Percentiles rank a stretch among this genome's conserved stretches.
phyloP scores from a whole-genome alignment of 2,888 invertebrate species.

The Seladonia tumulorum region DNA sequence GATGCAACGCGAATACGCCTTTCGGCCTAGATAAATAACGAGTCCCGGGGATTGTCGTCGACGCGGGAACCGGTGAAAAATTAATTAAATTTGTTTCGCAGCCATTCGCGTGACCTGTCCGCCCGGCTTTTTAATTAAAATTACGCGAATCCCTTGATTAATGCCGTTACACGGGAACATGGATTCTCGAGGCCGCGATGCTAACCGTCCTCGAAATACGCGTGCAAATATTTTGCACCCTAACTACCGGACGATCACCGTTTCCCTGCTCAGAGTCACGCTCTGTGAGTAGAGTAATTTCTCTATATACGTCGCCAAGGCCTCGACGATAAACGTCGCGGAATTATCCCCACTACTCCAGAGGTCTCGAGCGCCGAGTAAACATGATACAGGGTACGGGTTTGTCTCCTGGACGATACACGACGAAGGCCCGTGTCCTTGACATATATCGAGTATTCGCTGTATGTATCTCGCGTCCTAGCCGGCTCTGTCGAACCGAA shows the following conservation, averaged over 20 bases:
- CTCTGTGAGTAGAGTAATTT: too few species aligned
- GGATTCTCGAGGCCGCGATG: conserved; percentile 29
- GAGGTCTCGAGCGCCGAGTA: too few species aligned
- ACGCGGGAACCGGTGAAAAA: conserved; percentile 57
- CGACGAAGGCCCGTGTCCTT: too few species aligned
- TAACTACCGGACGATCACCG: background rate
- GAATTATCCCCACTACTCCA: too few species aligned
- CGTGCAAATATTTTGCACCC: conserved; percentile 12
- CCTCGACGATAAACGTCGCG: too few species aligned
- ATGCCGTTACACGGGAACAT: conserved; percentile 54
- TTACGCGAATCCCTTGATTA: conserved; percentile 73
- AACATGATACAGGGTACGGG: too few species aligned
- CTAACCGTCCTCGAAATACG: conserved; percentile 8
- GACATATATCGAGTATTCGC: too few species aligned
- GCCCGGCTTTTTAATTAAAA: conserved; percentile 74
- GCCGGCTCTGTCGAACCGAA: conserved; percentile 4
- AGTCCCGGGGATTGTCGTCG: conserved; percentile 47
- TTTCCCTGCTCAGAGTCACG: background rate
- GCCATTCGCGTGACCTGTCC: conserved; percentile 37
- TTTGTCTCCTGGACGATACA: too few species aligned
- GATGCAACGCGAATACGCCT: background rate
- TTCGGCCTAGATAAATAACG: conserved; percentile 55
- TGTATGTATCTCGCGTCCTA: background rate
- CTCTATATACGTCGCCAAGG: too few species aligned
- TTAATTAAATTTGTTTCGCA: conserved; percentile 72